These are phyloP conservation scores for Gambusia holbrooki DNA, from an alignment of 2,113 vertebrate species.

Conservation along the genomic window DNA sequence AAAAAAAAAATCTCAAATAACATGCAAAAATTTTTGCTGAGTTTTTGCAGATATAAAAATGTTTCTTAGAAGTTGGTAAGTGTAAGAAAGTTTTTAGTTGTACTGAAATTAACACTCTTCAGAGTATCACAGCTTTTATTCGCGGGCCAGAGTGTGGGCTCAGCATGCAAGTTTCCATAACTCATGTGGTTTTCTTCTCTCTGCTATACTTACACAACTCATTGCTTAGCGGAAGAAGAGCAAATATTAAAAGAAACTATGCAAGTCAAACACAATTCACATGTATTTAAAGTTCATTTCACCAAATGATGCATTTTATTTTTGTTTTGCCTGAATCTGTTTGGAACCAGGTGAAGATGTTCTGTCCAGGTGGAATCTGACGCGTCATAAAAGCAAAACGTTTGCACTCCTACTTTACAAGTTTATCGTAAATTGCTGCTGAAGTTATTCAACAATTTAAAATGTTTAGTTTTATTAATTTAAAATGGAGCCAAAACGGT, in stretches of 20 bases:
- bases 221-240: background rate
- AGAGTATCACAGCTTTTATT: background rate
- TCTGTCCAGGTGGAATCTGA: background rate
- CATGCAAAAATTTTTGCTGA: background rate
- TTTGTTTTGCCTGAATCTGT: background rate
- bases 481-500: too few species aligned
- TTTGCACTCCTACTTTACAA: too few species aligned
- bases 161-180: slow-evolving; percentile 21
- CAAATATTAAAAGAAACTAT: background rate
- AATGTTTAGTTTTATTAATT: too few species aligned
- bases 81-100: background rate
- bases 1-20: too few species aligned
- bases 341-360: background rate
- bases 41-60: background rate
- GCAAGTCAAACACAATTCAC: background rate
- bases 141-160: background rate
- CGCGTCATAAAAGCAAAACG: too few species aligned
- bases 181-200: slow-evolving; percentile 44
- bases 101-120: background rate
- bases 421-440: too few species aligned
- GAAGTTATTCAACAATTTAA: too few species aligned
- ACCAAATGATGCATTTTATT: background rate
- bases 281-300: background rate
- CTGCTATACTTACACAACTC: background rate
- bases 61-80: background rate